These are phyloP conservation scores for Porites lutea DNA, from an alignment of 64 coral and sea anemone species.

Conservation along the genomic window DNA sequence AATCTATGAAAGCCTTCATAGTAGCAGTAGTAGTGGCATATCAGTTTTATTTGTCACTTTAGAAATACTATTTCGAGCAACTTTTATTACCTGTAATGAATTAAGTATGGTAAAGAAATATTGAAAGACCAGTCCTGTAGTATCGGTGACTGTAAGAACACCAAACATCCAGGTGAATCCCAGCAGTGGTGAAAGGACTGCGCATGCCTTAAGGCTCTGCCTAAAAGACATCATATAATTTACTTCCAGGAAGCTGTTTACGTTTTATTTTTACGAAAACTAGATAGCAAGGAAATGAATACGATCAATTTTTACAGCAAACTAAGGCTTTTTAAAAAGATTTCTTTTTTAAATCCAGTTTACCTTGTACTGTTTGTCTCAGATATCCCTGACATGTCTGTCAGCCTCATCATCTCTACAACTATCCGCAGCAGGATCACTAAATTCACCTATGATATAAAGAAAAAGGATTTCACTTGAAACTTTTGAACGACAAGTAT, in stretches of 20 bases:
- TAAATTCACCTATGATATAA: slow-evolving; percentile 19
- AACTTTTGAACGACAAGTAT: neutral
- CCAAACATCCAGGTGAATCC: slow-evolving; percentile 44
- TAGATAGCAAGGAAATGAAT: too few species aligned
- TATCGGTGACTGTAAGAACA: slow-evolving; percentile 17
- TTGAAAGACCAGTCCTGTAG: slow-evolving; percentile 45
- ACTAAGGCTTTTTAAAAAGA: too few species aligned
- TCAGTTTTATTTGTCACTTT: too few species aligned
- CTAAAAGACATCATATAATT: neutral
- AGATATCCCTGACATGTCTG: neutral
- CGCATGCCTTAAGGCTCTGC: slow-evolving; percentile 24
- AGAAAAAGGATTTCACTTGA: neutral
- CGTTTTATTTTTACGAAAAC: too few species aligned
- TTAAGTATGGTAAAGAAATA: slow-evolving; percentile 63
- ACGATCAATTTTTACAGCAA: too few species aligned
- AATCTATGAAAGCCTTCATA: too few species aligned
- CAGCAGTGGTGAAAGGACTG: slow-evolving; percentile 28
- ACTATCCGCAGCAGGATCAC: slow-evolving; percentile 19
- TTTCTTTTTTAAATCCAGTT: too few species aligned
- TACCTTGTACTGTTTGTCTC: slow-evolving; percentile 12
- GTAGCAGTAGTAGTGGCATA: too few species aligned
- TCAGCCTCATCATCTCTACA: slow-evolving; percentile 41
- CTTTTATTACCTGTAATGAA: slow-evolving; percentile 34
- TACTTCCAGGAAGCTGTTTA: too few species aligned
- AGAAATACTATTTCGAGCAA: too few species aligned